Evolutionary conservation across 2,797 vertebrate species (phyloP), one percentile per base, ranked within the genome.

Genomic region (Pelodytes ibericus): DNA sequence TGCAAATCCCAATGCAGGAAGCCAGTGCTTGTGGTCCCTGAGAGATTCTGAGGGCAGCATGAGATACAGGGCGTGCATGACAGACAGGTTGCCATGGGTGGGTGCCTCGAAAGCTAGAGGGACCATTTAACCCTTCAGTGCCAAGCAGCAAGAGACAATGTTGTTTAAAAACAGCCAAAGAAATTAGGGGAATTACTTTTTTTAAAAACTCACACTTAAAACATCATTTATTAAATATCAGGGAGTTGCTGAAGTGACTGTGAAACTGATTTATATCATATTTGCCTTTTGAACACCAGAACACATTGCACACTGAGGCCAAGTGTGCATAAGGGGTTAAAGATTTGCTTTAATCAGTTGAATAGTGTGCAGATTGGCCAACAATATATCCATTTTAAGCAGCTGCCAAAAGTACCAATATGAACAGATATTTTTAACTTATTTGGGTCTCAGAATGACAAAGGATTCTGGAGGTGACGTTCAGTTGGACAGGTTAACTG

Each of bases 1-100:
- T 77, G 81, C 62, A 68, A 82, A 73, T 73, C 51, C 57, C 47
- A 68, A 58, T 44, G 67, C 11, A 63, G 29, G 39, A 33, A 53
- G 31, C 39, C 36, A 5, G 60, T 59, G 62, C 13, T 24, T 25
- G 25, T 31, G 57, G 29, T 59, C 27, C 47, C 39, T 33, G 13
- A 11, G 56, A 69, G 63, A 67, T 66, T 69, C 33, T 22, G 49
- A 65, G 49, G 60, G 67, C n/a, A 79, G 56, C 30, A 51, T 7
- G 44, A 65, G 20, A 41, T n/a, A 20, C 66, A 56, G 44, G 49
- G 57, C 57, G 57, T 44, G 18, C 66, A 7, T 24, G 20, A 70
- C 4, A 47, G 30, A 69, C 30, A 73, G 20, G 22, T 51, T 57
- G 64, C 20, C n/a, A 13, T 8, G 31, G 25, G 56, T 30, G 39